Evolutionary conservation across 2,888 invertebrate genomes (phyloP).

Genomic region (Mesorhabditis belari): DNA sequence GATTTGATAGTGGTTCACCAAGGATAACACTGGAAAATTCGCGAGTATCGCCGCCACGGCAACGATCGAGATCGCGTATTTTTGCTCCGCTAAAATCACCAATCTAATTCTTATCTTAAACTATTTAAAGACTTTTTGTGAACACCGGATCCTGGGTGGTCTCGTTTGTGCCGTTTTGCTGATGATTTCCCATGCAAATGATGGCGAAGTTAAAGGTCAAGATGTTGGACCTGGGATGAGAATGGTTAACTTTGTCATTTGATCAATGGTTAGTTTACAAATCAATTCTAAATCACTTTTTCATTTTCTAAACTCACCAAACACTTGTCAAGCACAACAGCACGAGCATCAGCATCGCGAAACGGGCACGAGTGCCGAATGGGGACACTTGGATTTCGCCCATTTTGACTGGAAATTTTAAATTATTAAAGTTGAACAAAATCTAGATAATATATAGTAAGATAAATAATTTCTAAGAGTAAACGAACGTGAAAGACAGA

Average conservation of each 20-base stretch:
- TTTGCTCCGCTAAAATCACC: slow-evolving; percentile 10
- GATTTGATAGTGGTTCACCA: slow-evolving; percentile 17
- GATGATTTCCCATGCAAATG: too few species aligned
- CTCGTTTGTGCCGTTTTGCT: too few species aligned
- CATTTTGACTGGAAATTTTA: too few species aligned
- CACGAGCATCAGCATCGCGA: slow-evolving; percentile 46
- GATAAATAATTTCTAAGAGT: too few species aligned
- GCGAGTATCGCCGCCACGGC: slow-evolving; percentile 34
- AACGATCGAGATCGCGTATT: slow-evolving; percentile 30
- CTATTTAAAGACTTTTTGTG: too few species aligned
- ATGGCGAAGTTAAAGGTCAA: slow-evolving; percentile 50
- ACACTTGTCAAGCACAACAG: slow-evolving; percentile 46
- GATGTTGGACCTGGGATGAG: slow-evolving; percentile 41
- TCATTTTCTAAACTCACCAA: slow-evolving; percentile 27
- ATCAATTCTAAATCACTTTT: not conserved
- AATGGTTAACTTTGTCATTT: not conserved
- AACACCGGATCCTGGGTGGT: too few species aligned
- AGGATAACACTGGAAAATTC: slow-evolving; percentile 33
- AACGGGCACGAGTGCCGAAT: slow-evolving; percentile 48
- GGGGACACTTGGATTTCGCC: not conserved
- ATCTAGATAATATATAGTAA: too few species aligned
- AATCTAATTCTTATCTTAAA: too few species aligned
- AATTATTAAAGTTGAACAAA: too few species aligned
- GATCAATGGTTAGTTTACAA: not conserved
- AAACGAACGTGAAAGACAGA: too few species aligned